These are phyloP conservation scores for Scylla paramamosain DNA, from an alignment of 1,140 invertebrate species.

Conservation along the genomic window DNA sequence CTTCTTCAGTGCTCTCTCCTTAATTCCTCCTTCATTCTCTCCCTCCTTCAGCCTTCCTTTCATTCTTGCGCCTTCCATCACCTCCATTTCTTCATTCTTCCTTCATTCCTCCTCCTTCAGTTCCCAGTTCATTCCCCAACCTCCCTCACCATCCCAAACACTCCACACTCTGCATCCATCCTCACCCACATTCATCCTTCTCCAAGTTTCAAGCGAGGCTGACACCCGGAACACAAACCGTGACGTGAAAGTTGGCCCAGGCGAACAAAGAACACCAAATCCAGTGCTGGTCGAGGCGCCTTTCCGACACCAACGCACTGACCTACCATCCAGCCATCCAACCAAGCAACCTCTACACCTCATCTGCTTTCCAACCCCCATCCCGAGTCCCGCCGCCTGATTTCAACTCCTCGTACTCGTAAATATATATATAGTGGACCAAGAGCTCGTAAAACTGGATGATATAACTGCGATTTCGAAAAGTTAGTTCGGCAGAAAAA, in stretches of 20 bases:
- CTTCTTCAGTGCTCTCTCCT: no score
- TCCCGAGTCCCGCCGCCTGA: no score
- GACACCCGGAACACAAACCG: neutral
- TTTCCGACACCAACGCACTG: neutral
- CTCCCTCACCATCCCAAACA: neutral
- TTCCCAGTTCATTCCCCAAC: neutral
- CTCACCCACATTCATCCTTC: neutral
- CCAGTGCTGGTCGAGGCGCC: neutral
- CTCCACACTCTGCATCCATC: neutral
- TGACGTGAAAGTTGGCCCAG: slow-evolving; percentile 11
- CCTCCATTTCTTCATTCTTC: no score
- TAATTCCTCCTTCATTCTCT: no score
- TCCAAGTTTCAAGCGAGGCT: neutral
- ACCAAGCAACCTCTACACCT: no score
- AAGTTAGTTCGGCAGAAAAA: no score
- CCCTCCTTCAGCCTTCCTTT: neutral
- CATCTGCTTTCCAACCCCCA: no score
- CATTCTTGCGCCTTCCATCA: neutral
- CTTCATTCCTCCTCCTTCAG: neutral
- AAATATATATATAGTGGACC: no score
- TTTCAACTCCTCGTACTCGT: no score
- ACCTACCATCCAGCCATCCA: no score
- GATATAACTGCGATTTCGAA: no score
- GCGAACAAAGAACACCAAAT: neutral
- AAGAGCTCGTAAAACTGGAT: no score